phyloP scores from a whole-genome alignment of 2,888 invertebrate species.

The Andrena fulva region DNA sequence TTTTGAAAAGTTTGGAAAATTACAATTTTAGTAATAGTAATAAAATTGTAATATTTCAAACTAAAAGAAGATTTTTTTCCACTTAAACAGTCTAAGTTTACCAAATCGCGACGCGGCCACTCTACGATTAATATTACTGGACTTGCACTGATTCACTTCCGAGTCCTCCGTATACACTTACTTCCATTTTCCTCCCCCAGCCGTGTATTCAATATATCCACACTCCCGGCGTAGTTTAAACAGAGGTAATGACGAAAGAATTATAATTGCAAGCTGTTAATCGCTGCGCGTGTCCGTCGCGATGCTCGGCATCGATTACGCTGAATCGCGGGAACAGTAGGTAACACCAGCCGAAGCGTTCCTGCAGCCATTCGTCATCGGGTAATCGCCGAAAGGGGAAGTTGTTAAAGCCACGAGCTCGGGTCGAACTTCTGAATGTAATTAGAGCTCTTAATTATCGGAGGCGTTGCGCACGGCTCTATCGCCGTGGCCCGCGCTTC shows the following conservation, averaged over 20 bases:
- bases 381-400: slow-evolving; percentile 51
- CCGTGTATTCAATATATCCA: too few relatives aligned
- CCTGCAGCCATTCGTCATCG: slow-evolving; percentile 48
- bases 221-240: too few relatives aligned
- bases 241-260: background rate
- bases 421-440: slow-evolving; percentile 48
- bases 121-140: too few relatives aligned
- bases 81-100: too few relatives aligned
- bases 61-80: too few relatives aligned
- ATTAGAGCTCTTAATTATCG: slow-evolving; percentile 71
- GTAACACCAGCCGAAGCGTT: background rate
- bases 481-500: slow-evolving; percentile 24
- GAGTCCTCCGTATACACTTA: too few relatives aligned
- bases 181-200: too few relatives aligned
- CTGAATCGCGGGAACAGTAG: background rate
- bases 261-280: background rate
- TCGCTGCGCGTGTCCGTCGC: slow-evolving; percentile 4
- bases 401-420: slow-evolving; percentile 34
- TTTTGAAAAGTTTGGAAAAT: too few relatives aligned
- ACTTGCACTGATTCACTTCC: too few relatives aligned
- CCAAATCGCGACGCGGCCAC: too few relatives aligned
- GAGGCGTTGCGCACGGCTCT: slow-evolving; percentile 46
- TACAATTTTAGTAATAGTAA: too few relatives aligned
- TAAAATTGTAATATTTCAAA: too few relatives aligned
- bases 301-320: slow-evolving; percentile 6